Percentiles rank a stretch among this genome's conserved stretches.
Evolutionary conservation across 2,113 vertebrate species (phyloP).

Genomic region (Anser cygnoides): DNA sequence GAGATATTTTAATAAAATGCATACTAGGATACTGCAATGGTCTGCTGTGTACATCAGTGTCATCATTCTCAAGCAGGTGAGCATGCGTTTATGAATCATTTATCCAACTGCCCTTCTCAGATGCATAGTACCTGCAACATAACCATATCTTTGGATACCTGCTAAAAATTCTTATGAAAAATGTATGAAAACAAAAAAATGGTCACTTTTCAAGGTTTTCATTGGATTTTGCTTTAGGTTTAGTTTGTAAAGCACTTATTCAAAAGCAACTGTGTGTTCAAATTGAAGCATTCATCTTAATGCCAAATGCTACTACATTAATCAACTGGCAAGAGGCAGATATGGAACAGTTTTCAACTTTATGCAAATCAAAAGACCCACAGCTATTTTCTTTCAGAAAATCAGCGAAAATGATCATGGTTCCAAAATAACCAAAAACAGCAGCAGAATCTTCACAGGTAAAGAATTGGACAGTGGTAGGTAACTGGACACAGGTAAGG

Average conservation of each 20-base stretch:
- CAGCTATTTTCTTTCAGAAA: background rate
- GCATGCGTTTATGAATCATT: slow-evolving; percentile 38
- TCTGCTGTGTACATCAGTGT: slow-evolving; percentile 4
- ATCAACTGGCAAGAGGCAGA: background rate
- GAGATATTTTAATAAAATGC: slow-evolving; percentile 35
- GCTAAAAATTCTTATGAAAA: slow-evolving; percentile 31
- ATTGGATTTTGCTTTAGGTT: background rate
- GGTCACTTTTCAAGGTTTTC: slow-evolving; percentile 22
- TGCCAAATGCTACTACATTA: background rate
- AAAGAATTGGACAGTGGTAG: background rate
- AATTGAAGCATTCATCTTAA: background rate
- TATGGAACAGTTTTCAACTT: background rate
- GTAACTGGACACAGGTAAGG: background rate
- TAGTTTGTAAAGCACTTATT: background rate
- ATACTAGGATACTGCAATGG: background rate
- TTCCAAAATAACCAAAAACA: background rate
- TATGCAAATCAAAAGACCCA: background rate
- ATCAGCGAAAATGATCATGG: background rate
- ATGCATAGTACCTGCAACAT: slow-evolving; percentile 12
- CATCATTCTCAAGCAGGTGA: slow-evolving; percentile 27
- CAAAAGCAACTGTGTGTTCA: background rate
- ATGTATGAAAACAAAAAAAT: background rate
- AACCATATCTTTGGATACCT: background rate
- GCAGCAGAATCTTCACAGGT: background rate
- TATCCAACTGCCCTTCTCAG: slow-evolving; percentile 25